phyloP scores from a whole-genome alignment of 2,113 vertebrate genomes.

The Phalacrocorax pelagicus region DNA sequence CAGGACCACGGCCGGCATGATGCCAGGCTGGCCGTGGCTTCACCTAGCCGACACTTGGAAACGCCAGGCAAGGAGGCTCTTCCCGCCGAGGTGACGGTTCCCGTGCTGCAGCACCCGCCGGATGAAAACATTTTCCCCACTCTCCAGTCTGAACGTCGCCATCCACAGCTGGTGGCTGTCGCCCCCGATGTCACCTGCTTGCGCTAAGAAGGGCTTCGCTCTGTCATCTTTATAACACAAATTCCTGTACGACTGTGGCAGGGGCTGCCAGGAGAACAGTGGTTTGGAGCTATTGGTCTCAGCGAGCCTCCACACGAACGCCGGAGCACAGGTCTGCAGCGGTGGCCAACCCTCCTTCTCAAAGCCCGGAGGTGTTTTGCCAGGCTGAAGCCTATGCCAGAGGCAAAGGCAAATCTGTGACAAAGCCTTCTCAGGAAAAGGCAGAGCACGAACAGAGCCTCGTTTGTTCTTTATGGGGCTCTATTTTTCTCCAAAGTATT shows the following conservation, averaged over 20 bases:
- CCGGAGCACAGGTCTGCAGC: background rate
- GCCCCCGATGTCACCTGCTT: background rate
- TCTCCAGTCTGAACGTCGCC: background rate
- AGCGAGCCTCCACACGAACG: accelerated
- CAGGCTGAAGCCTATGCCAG: background rate
- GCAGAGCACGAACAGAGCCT: background rate
- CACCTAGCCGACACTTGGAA: background rate
- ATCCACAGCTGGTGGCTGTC: background rate
- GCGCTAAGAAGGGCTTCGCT: background rate
- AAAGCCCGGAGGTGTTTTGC: background rate
- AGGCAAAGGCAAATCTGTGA: background rate
- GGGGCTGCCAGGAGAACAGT: background rate
- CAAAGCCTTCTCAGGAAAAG: background rate
- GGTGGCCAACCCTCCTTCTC: background rate
- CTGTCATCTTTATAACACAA: background rate
- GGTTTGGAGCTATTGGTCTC: accelerated
- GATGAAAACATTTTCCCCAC: background rate
- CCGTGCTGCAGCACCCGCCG: background rate
- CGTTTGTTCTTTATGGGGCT: accelerated
- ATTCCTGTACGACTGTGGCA: accelerated
- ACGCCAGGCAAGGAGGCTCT: background rate
- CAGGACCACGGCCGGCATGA: background rate
- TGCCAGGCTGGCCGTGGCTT: background rate
- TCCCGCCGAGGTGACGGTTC: background rate
- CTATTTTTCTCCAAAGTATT: background rate